phyloP scores from a whole-genome alignment of 2,888 invertebrate species.

The Labia minor region DNA sequence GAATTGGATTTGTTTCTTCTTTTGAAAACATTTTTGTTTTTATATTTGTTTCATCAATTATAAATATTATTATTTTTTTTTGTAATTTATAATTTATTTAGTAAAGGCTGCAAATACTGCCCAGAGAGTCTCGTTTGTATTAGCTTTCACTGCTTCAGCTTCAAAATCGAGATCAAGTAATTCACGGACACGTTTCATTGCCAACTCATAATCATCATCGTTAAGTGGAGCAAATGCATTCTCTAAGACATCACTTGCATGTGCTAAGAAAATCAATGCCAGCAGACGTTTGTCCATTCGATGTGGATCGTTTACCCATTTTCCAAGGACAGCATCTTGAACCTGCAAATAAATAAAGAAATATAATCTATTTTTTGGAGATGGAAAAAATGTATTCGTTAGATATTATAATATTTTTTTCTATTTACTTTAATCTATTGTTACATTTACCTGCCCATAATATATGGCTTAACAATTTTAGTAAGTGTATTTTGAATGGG shows the following conservation, averaged over 20 bases:
- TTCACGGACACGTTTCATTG: constrained; percentile 92
- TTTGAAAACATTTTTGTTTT: too few species aligned
- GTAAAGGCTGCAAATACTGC: constrained; percentile 97
- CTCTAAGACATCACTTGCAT: constrained; percentile 97
- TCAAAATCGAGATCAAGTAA: constrained; percentile 95
- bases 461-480: too few species aligned
- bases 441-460: too few species aligned
- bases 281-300: constrained; percentile 93
- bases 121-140: constrained; percentile 93
- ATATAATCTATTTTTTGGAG: constrained; percentile 17
- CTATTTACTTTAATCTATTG: too few species aligned
- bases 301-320: constrained; percentile 95
- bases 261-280: constrained; percentile 87
- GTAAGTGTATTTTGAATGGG: too few species aligned
- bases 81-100: constrained; percentile 54
- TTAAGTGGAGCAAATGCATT: constrained; percentile 97
- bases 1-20: too few species aligned
- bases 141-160: constrained; percentile 83
- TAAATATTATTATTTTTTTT: neutral
- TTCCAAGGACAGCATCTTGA: constrained; percentile 90
- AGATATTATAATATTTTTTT: too few species aligned
- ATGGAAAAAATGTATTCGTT: neutral
- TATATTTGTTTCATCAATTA: neutral
- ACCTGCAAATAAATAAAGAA: constrained; percentile 47
- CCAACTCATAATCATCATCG: constrained; percentile 95